Base-by-base conservation (phyloP, 53 echinoderm and acorn worm species). In the Mesocentrotus franciscanus region DNA sequence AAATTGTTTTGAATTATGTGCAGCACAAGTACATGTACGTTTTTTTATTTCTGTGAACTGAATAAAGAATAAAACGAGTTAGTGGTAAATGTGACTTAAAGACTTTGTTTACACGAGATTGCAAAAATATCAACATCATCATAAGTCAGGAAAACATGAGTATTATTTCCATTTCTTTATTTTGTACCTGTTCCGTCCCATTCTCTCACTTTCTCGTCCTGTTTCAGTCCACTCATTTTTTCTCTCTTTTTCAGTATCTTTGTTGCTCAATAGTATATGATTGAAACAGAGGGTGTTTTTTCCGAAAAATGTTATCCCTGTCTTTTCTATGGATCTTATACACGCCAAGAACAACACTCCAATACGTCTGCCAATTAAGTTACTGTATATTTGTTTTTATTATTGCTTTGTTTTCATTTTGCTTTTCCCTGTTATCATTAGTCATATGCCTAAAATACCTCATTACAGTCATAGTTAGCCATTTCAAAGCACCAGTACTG, bases 321-420 rank as follows among this genome's bases (percentile, higher is more conserved):
- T 49, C 49, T 49, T 49, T 49, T 49, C 49, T 49, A 49, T 49
- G 49, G 6, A 49, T 49, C 49, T 49, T 49, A 49, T 49, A 49
- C 84, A 42, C 17, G 49, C 14, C 27, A 27, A 58, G 10, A 87
- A 57, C 26, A n/a, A 87, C 87, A 87, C 11, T 12, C 22, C 29
- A 58, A 57, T 26, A n/a, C 20, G 1, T 58, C 87, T 87, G 57
- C 87, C 27, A 9, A 56, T 87, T n/a, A n/a, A n/a, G n/a, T 27
- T 58, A 20, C 59, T 58, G 58, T 87, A 87, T 57, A 58, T 57
- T 58, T 27, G 26, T 58, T 87, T 87, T 87, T 57, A 87, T 87
- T 87, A 87, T 87, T 87, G 87, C 87, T 87, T 87, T 87, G 87
- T 87, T 87, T 84, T 27, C 27, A 87, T 58, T 87, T 87, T n/a